A percentile compares a stretch with the other conserved stretches of the same genome.
Conservation (phyloP, 2,888 invertebrate genomes). For the Tenthredo distinguenda region DNA sequence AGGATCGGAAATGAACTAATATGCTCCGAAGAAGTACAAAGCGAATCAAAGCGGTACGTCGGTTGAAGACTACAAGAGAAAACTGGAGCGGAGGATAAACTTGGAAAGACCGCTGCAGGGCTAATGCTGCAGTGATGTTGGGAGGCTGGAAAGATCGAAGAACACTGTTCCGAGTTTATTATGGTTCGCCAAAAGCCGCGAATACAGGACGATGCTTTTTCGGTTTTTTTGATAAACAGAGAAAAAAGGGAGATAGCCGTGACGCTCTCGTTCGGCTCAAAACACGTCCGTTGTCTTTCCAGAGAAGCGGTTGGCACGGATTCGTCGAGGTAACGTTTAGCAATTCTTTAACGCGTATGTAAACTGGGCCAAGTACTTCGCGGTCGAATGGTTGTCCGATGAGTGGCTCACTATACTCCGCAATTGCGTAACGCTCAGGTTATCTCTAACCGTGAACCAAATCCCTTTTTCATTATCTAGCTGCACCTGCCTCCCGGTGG, state of each 20-base stretch:
- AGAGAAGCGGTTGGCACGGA: conserved; percentile 62
- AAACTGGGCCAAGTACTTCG: conserved; percentile 76
- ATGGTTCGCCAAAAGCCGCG: conserved; percentile 17
- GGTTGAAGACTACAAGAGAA: conserved; percentile 11
- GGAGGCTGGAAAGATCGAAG: background rate
- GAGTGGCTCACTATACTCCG: conserved; percentile 63
- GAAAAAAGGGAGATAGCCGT: background rate
- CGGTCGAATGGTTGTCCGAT: conserved; percentile 68
- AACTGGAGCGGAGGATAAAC: background rate
- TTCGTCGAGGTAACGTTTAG: conserved; percentile 62
- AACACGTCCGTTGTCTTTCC: conserved; percentile 47
- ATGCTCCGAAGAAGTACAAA: conserved; percentile 40
- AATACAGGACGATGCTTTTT: conserved; percentile 52
- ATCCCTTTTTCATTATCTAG: conserved; percentile 41
- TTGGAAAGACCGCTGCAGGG: conserved; percentile 44
- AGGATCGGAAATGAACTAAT: conserved; percentile 67
- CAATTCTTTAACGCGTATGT: conserved; percentile 66
- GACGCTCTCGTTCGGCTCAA: background rate
- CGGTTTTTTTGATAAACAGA: conserved; percentile 22
- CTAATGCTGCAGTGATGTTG: conserved; percentile 31
- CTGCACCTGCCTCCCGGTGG: background rate
- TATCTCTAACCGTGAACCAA: conserved; percentile 36
- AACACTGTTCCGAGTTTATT: conserved; percentile 1
- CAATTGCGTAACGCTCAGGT: conserved; percentile 55
- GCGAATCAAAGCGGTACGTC: background rate